A percentile compares a stretch with the other conserved stretches of the same genome.
phyloP scores from a whole-genome alignment of 2,888 invertebrate species.

The Folsomia manolachei region DNA sequence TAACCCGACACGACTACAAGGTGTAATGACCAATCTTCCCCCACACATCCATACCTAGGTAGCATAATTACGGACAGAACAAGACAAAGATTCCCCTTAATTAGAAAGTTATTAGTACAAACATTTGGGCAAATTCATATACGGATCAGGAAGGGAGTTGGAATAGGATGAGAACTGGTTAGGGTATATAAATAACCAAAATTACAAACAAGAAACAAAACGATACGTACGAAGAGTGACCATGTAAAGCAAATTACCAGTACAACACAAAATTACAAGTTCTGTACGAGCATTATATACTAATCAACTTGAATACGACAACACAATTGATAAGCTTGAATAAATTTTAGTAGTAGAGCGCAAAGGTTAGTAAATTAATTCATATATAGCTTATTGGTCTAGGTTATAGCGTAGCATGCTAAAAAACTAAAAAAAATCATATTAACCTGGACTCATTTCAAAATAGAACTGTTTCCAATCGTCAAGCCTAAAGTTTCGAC shows the following conservation, averaged over 20 bases:
- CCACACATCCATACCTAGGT: slow-evolving; percentile 96
- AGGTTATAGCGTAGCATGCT: not conserved
- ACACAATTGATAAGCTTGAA: not conserved
- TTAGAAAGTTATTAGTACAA: not conserved
- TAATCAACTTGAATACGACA: too few relatives aligned
- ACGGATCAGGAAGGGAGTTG: not conserved
- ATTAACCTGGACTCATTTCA: slow-evolving; percentile 93
- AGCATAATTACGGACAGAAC: not conserved
- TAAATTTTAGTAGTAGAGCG: too few relatives aligned
- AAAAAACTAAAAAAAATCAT: slow-evolving; percentile 11
- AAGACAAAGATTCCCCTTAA: not conserved
- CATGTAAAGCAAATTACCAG: too few relatives aligned
- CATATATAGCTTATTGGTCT: not conserved
- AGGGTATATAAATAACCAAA: too few relatives aligned
- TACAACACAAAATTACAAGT: too few relatives aligned
- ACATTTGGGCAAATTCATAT: not conserved
- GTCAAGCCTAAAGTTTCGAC: too few relatives aligned
- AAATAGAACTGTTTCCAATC: slow-evolving; percentile 99
- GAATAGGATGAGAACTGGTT: not conserved
- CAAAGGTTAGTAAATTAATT: not conserved
- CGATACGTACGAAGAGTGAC: too few relatives aligned
- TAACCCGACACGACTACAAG: slow-evolving; percentile 93
- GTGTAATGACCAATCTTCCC: slow-evolving; percentile 86
- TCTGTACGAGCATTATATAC: too few relatives aligned
- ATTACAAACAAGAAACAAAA: too few relatives aligned